phyloP scores from a whole-genome alignment of 2,113 vertebrate genomes.

The Entomyzon cyanotis region DNA sequence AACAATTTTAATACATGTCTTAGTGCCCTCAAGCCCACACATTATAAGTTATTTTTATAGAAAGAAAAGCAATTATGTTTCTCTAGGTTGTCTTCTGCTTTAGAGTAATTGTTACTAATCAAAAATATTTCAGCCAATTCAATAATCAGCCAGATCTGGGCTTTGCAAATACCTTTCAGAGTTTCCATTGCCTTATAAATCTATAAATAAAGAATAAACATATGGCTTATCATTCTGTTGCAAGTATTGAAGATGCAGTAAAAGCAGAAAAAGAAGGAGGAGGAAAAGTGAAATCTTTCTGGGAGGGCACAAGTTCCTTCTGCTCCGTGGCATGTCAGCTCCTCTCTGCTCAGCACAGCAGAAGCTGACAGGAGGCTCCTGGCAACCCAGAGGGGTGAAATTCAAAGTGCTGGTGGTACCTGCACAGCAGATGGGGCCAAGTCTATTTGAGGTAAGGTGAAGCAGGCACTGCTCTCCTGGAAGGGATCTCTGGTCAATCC shows the following conservation, averaged over 20 bases:
- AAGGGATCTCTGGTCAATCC: not conserved
- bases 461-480: not conserved
- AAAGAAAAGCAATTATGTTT: not conserved
- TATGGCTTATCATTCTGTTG: not conserved
- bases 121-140: not conserved
- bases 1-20: not conserved
- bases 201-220: not conserved
- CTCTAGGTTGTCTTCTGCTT: not conserved
- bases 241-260: not conserved
- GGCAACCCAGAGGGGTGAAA: not conserved
- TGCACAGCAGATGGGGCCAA: not conserved
- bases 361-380: not conserved
- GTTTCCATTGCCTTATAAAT: not conserved
- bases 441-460: rapidly evolving
- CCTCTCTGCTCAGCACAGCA: not conserved
- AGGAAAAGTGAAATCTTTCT: not conserved
- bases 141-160: not conserved
- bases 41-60: not conserved
- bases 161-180: not conserved
- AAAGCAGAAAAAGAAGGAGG: not conserved
- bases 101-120: not conserved
- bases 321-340: not conserved
- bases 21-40: not conserved
- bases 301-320: not conserved
- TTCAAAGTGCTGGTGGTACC: rapidly evolving